A percentile compares a stretch with the other conserved stretches of the same genome.
phyloP scores from a whole-genome alignment of 1,140 invertebrate genomes.

The Drosophila littoralis region DNA sequence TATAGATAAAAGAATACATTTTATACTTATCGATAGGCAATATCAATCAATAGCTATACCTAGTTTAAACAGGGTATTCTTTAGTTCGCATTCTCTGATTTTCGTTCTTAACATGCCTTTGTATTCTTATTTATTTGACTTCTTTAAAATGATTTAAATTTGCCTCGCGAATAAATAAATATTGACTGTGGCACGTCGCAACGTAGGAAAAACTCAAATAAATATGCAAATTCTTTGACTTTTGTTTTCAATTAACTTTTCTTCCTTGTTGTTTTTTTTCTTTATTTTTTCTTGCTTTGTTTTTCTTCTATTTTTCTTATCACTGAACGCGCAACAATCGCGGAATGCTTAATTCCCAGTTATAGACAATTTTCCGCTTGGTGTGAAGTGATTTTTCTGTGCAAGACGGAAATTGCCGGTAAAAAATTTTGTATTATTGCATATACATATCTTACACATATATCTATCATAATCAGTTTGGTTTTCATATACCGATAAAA shows the following conservation, averaged over 20 bases:
- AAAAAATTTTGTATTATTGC: conserved; percentile 10
- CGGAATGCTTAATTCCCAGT: conserved; percentile 42
- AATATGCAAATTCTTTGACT: conserved; percentile 79
- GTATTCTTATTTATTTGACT: conserved; percentile 34
- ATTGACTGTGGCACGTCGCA: conserved; percentile 70
- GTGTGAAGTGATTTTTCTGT: conserved; percentile 26
- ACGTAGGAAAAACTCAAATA: conserved; percentile 53
- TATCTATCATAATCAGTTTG: no score
- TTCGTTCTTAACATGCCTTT: conserved; percentile 6
- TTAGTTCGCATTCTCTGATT: neutral
- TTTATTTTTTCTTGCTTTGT: conserved; percentile 20
- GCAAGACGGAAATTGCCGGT: conserved; percentile 1
- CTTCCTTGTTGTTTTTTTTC: conserved; percentile 18
- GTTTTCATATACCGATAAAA: no score
- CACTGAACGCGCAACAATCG: conserved; percentile 32
- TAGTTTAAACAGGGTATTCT: conserved; percentile 2
- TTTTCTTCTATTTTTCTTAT: conserved; percentile 1
- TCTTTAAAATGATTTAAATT: conserved; percentile 72
- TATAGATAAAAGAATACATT: no score
- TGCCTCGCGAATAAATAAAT: conserved; percentile 74
- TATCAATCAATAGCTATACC: no score
- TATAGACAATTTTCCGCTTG: conserved; percentile 48
- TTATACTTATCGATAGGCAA: no score
- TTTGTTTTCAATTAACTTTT: conserved; percentile 82
- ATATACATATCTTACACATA: no score